Percentiles rank a stretch among this genome's conserved stretches.
phyloP scores from a whole-genome alignment of 1,140 invertebrate species.

The Heliconius congener region DNA sequence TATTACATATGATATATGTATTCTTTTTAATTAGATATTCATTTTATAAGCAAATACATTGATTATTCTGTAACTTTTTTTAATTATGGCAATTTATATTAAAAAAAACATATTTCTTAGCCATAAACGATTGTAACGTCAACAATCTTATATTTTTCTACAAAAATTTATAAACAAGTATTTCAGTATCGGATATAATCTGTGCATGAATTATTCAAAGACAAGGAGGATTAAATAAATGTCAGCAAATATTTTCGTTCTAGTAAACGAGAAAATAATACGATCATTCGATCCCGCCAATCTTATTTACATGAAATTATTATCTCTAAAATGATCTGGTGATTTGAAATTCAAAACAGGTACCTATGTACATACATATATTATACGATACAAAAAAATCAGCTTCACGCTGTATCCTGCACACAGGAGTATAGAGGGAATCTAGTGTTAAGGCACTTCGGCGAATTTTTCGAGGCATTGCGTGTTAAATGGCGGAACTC shows the following conservation, averaged over 20 bases:
- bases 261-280: constrained; percentile 1
- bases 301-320: not conserved
- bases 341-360: not conserved
- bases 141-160: not conserved
- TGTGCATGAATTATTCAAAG: constrained; percentile 11
- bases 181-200: not conserved
- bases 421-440: too few species aligned
- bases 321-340: not conserved
- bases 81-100: too few species aligned
- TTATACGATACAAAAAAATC: too few species aligned
- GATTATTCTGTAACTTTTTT: too few species aligned
- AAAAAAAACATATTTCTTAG: not conserved
- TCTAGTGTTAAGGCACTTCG: too few species aligned
- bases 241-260: constrained; percentile 10
- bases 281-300: not conserved
- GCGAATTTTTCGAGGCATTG: too few species aligned
- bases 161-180: not conserved
- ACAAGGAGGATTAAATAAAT: constrained; percentile 9
- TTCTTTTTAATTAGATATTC: too few species aligned
- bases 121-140: not conserved
- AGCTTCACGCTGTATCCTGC: too few species aligned
- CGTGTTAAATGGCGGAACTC: too few species aligned
- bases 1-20: too few species aligned
- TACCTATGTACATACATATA: too few species aligned
- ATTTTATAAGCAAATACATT: too few species aligned